A percentile compares a stretch with the other conserved stretches of the same genome.
Evolutionary conservation across 2,113 vertebrate species (phyloP).

Genomic region (Cervus canadensis): DNA sequence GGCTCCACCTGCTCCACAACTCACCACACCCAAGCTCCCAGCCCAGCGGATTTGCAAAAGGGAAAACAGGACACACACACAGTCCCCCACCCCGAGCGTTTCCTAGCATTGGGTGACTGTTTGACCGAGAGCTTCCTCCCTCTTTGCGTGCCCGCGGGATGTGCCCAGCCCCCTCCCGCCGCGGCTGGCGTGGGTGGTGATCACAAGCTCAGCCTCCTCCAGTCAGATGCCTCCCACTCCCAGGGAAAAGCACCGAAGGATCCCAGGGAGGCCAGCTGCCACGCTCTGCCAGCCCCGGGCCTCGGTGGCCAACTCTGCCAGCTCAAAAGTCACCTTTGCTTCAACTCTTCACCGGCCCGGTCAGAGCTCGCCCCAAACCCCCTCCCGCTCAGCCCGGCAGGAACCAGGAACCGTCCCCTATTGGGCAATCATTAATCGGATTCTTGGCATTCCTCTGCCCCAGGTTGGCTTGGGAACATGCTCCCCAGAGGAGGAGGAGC

Average conservation of each 20-base stretch:
- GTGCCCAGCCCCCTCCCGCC: neutral
- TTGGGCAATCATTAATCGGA: conserved; percentile 80
- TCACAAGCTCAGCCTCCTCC: neutral
- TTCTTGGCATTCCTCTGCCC: conserved; percentile 72
- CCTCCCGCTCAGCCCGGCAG: conserved; percentile 51
- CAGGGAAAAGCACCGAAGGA: neutral
- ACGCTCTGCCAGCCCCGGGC: neutral
- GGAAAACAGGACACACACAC: neutral
- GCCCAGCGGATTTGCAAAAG: conserved; percentile 41
- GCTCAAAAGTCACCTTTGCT: conserved; percentile 76
- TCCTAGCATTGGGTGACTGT: neutral
- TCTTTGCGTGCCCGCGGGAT: neutral
- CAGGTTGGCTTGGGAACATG: conserved; percentile 61
- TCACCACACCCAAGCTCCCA: neutral
- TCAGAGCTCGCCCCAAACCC: conserved; percentile 21
- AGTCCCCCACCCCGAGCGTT: neutral
- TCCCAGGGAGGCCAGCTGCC: neutral
- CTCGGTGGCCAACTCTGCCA: conserved; percentile 18
- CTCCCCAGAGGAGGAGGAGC: conserved; percentile 59
- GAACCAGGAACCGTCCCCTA: conserved; percentile 58
- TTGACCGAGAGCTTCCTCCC: neutral
- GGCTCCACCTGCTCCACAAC: neutral
- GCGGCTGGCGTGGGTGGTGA: neutral
- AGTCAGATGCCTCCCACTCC: neutral
- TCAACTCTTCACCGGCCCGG: neutral